A percentile compares a stretch with the other conserved stretches of the same genome.
These are phyloP conservation scores for Apodemia zela DNA, from an alignment of 2,888 invertebrate genomes.

Conservation along the genomic window DNA sequence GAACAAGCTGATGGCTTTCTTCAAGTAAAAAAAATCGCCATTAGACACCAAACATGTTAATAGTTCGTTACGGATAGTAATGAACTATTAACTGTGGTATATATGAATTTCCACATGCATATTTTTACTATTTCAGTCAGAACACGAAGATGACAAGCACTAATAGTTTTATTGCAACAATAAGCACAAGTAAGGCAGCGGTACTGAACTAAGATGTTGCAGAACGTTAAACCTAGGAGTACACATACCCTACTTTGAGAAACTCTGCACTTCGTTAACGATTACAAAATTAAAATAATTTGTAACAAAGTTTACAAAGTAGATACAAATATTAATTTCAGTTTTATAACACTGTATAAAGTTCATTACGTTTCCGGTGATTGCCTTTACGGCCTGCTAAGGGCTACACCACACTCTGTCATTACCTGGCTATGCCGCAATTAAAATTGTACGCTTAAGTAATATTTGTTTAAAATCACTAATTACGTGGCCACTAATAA, in stretches of 20 bases:
- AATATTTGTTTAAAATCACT: slow-evolving; percentile 77
- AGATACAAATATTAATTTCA: slow-evolving; percentile 4
- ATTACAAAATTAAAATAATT: slow-evolving; percentile 23
- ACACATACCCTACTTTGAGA: background rate
- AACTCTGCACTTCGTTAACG: slow-evolving; percentile 22
- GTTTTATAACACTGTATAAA: slow-evolving; percentile 14
- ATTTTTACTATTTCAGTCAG: no score
- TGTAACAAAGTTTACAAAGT: background rate
- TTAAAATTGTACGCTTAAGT: slow-evolving; percentile 71
- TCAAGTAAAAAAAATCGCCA: no score
- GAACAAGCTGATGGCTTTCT: no score
- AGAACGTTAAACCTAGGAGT: background rate
- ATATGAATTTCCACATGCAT: no score
- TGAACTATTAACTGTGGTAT: no score
- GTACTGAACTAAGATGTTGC: no score
- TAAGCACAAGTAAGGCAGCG: no score
- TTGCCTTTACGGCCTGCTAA: slow-evolving; percentile 28
- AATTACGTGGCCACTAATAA: slow-evolving; percentile 72
- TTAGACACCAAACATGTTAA: no score
- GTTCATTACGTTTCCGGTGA: slow-evolving; percentile 9
- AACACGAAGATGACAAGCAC: no score
- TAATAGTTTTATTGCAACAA: no score
- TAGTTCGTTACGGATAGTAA: no score
- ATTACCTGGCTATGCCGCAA: slow-evolving; percentile 54
- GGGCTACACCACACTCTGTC: slow-evolving; percentile 44